These are phyloP conservation scores for Picus viridis DNA, from an alignment of 2,797 vertebrate genomes.

Conservation along the genomic window DNA sequence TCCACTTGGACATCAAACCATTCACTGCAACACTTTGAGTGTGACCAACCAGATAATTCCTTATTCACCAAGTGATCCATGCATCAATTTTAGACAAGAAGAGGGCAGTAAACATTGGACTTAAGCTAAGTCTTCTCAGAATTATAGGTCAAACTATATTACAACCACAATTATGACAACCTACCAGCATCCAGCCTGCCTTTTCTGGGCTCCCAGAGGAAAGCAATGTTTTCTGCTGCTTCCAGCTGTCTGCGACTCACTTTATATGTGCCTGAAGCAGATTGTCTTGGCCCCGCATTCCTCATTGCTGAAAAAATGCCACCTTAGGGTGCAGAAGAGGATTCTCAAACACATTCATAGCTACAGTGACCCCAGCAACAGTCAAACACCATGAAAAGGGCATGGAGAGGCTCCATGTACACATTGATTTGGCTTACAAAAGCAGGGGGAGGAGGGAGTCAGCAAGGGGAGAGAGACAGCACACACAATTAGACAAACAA, in stretches of 20 bases:
- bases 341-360: background rate
- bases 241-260: background rate
- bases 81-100: background rate
- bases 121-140: background rate
- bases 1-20: too few relatives aligned
- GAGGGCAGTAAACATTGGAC: background rate
- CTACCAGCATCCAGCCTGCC: background rate
- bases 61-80: background rate
- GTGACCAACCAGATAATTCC: background rate
- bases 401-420: background rate
- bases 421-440: accelerated
- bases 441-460: background rate
- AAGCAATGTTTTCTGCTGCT: background rate
- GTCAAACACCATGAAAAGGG: background rate
- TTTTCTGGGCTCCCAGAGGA: background rate
- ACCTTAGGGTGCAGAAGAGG: accelerated
- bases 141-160: background rate
- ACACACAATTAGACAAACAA: background rate
- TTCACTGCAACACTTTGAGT: too few relatives aligned
- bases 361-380: background rate
- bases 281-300: accelerated
- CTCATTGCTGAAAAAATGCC: background rate
- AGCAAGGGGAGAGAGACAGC: background rate
- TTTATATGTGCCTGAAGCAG: background rate
- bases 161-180: background rate